These are phyloP conservation scores for Strongylocentrotus purpuratus DNA, from an alignment of 35 echinoderm and acorn worm species.

Conservation along the genomic window DNA sequence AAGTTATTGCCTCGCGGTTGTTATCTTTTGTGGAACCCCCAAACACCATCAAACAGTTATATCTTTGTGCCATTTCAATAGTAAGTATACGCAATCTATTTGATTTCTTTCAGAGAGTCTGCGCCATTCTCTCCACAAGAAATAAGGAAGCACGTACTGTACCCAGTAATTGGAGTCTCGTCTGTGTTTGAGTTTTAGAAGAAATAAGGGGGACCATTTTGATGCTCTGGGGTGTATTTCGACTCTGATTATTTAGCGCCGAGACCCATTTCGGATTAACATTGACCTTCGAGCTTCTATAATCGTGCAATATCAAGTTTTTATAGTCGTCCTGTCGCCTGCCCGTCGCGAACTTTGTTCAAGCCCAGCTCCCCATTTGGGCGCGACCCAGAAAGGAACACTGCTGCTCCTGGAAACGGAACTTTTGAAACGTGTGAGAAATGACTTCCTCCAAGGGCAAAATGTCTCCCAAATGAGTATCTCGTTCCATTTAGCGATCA, in stretches of 20 bases:
- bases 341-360: neutral
- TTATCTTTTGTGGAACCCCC: neutral
- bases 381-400: neutral
- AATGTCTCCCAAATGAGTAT: constrained; percentile 27
- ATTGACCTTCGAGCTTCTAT: neutral
- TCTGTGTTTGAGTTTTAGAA: neutral
- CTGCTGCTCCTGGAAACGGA: neutral
- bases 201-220: neutral
- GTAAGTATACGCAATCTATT: neutral
- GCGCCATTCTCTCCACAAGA: neutral
- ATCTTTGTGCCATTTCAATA: constrained; percentile 21
- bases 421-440: constrained; percentile 3
- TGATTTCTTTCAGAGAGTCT: neutral
- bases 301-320: constrained; percentile 40
- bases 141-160: neutral
- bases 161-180: neutral
- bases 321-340: neutral
- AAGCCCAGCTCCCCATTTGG: neutral
- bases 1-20: constrained; percentile 23
- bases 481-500: neutral
- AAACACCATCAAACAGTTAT: constrained; percentile 27
- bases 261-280: neutral
- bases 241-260: constrained; percentile 1
- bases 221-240: neutral
- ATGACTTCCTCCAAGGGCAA: neutral